Evolutionary conservation across 2,888 invertebrate genomes (phyloP).

Genomic region (Maniola hyperantus): DNA sequence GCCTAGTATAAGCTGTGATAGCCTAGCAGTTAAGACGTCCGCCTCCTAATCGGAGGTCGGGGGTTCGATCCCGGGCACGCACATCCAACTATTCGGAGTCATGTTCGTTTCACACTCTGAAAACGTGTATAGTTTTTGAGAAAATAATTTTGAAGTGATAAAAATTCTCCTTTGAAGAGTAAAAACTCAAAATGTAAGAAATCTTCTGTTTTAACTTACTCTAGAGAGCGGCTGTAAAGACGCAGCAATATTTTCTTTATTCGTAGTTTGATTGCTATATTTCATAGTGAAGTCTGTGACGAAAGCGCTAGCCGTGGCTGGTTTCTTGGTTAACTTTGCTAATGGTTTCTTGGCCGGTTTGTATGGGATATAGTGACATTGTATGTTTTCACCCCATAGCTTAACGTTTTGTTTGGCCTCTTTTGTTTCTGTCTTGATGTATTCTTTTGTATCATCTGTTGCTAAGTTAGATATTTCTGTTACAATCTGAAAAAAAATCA

Average conservation of each 20-base stretch:
- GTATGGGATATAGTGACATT: conserved; percentile 69
- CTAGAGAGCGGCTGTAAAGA: conserved; percentile 52
- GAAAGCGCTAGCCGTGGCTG: conserved; percentile 63
- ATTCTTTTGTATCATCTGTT: conserved; percentile 58
- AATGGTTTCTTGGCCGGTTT: conserved; percentile 65
- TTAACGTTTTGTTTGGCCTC: conserved; percentile 53
- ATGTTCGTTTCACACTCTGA: too few relatives aligned
- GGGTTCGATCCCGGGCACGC: too few relatives aligned
- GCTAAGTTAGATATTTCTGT: conserved; percentile 69
- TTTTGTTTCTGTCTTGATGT: conserved; percentile 18
- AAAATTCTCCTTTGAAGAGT: too few relatives aligned
- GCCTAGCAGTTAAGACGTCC: too few relatives aligned
- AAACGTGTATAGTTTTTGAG: too few relatives aligned
- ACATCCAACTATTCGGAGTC: too few relatives aligned
- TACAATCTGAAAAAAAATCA: conserved; percentile 62
- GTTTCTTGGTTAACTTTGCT: conserved; percentile 63
- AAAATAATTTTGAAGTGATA: too few relatives aligned
- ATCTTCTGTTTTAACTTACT: conserved; percentile 55
- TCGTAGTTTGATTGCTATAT: conserved; percentile 51
- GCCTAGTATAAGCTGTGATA: too few relatives aligned
- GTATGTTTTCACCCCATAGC: conserved; percentile 74
- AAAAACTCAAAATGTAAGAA: too few relatives aligned
- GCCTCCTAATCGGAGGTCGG: too few relatives aligned
- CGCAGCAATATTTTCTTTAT: conserved; percentile 43
- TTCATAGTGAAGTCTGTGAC: conserved; percentile 79